Base-by-base conservation (phyloP, 2,888 invertebrate species). In the Bombylius discolor region DNA sequence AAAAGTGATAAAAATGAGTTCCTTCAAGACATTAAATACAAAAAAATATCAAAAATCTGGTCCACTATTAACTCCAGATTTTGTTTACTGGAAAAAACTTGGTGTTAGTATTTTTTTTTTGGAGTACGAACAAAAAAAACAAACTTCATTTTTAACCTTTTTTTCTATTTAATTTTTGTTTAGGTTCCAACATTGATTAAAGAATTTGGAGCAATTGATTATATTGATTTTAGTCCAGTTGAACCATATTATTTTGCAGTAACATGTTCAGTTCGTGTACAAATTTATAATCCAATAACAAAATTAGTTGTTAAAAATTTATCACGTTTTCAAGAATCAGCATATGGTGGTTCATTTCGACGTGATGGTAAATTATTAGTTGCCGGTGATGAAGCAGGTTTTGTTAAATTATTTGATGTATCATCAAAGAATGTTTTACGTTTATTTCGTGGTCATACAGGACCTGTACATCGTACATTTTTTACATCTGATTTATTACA, bases 181-280 rank as follows among this genome's bases (percentile, higher is more conserved):
- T 68, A 89, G 94, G 79, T 82, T 57, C 92, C 94, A 34, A 87
- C 91, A 4, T 78, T 92, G 46, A 82, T 92, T 0, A 95, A 96
- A 72, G 96, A 97, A 73, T 92, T 89, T 73, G 93, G 93, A 32
- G 85, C 90, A 0, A 89, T 98, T 55, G 92, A 94, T 68, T 87
- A 89, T 67, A 81, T 97, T 48, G 89, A 94, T 70, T 92, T 97
- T 68, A 89, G 90, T 59, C 91, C 92, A 0, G 80, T 85, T 11
- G 87, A 91, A 67, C 95, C 96, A 0, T 82, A 90, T 76, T 85
- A 89, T 70, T 90, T 96, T 76, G 95, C 94, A 8, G 89, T 93
- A 23, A 94, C 97, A 55, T 92, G 89, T 69, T 94, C 95, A 1
- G 89, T 90, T 1, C 81, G 90, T 68, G 89, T 95, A 62, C 85